Conservation (phyloP, 2,888 invertebrate species). For the Ormyrus thymus region DNA sequence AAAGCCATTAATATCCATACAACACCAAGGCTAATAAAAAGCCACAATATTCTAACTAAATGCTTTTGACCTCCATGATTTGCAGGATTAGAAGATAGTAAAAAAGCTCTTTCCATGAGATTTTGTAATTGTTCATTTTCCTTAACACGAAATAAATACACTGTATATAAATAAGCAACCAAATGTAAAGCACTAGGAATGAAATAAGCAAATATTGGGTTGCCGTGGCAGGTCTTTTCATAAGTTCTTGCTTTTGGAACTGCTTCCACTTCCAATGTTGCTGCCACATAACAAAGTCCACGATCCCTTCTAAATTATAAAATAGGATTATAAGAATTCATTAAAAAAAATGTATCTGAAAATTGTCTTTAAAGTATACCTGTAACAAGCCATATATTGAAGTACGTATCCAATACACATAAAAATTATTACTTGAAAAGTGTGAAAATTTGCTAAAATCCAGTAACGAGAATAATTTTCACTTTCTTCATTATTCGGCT, state of each 20-base stretch:
- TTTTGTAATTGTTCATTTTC: slow-evolving; percentile 90
- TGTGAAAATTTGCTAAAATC: slow-evolving; percentile 82
- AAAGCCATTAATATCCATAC: slow-evolving; percentile 84
- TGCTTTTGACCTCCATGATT: slow-evolving; percentile 82
- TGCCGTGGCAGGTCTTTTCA: slow-evolving; percentile 83
- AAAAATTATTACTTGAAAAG: slow-evolving; percentile 80
- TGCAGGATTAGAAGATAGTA: slow-evolving; percentile 83
- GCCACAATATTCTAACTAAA: slow-evolving; percentile 83
- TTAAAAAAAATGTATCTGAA: slow-evolving; percentile 1
- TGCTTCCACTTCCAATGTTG: slow-evolving; percentile 57
- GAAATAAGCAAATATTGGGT: slow-evolving; percentile 83
- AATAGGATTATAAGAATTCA: slow-evolving; percentile 47
- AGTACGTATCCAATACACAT: slow-evolving; percentile 84
- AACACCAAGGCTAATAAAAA: slow-evolving; percentile 82
- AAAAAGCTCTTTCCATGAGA: slow-evolving; percentile 88
- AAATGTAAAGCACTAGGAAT: slow-evolving; percentile 85
- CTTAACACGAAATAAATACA: slow-evolving; percentile 84
- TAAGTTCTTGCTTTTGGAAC: slow-evolving; percentile 75
- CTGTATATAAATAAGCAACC: slow-evolving; percentile 83
- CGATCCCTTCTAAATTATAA: slow-evolving; percentile 79
- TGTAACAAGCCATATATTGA: slow-evolving; percentile 87
- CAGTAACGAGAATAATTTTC: slow-evolving; percentile 79
- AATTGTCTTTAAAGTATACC: slow-evolving; percentile 73
- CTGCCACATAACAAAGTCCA: slow-evolving; percentile 81
- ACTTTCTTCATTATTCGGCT: slow-evolving; percentile 81